A percentile compares a stretch with the other conserved stretches of the same genome.
These are phyloP conservation scores for Metaphire vulgaris DNA, from an alignment of 1,140 invertebrate species.

Conservation along the genomic window DNA sequence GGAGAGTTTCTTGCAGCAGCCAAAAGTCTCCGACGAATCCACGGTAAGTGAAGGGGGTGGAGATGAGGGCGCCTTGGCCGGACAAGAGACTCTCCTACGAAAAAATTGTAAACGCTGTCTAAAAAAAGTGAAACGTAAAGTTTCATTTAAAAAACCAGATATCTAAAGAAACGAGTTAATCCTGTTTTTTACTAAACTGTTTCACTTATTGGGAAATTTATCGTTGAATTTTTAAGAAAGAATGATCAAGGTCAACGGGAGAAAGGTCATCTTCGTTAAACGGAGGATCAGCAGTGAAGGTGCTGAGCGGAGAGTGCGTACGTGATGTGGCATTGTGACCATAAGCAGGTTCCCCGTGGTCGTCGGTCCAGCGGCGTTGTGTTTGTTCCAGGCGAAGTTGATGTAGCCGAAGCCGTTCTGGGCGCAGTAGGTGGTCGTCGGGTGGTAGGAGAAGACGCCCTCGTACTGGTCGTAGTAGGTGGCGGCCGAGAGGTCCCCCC, in stretches of 20 bases:
- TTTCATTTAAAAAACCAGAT: no score
- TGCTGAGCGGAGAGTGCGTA: no score
- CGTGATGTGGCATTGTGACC: constrained; percentile 42
- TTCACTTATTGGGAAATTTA: no score
- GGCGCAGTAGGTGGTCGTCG: constrained; percentile 36
- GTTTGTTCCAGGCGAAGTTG: constrained; percentile 38
- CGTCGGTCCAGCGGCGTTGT: constrained; percentile 31
- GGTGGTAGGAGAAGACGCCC: constrained; percentile 38
- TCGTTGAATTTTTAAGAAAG: no score
- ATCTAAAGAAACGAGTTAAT: no score
- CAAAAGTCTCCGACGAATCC: constrained; percentile 35
- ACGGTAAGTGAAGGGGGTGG: constrained; percentile 37
- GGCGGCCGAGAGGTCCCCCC: constrained; percentile 34
- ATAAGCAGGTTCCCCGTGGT: constrained; percentile 34
- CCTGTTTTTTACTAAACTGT: no score
- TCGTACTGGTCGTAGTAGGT: constrained; percentile 35
- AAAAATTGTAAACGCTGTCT: no score
- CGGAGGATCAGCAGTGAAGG: no score
- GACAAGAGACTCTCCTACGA: background rate
- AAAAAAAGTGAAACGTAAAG: no score
- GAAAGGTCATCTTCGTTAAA: no score
- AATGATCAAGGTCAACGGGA: no score
- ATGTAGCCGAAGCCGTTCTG: constrained; percentile 29
- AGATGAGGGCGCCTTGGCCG: constrained; percentile 10
- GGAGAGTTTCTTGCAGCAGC: constrained; percentile 36